Evolutionary conservation across 1,140 invertebrate species (phyloP).

Genomic region (Orius insidiosus): DNA sequence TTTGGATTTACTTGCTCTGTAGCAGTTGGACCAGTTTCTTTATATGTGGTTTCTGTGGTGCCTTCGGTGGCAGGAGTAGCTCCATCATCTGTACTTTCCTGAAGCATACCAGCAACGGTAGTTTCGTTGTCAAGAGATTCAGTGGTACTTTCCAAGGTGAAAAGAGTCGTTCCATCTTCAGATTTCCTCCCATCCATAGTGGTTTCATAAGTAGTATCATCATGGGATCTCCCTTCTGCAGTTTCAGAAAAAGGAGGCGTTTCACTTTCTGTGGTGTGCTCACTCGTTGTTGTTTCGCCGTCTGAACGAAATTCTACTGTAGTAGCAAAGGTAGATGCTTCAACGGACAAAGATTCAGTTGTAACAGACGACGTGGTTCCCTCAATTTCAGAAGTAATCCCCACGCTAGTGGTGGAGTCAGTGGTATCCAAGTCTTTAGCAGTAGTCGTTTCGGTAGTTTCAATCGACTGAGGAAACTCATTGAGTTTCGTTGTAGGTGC

Average conservation of each 20-base stretch:
- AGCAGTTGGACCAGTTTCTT: not conserved
- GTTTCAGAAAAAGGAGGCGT: slow-evolving; percentile 2
- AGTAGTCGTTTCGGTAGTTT: too few relatives aligned
- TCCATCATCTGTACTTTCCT: slow-evolving; percentile 6
- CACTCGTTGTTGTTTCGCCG: too few relatives aligned
- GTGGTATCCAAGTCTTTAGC: too few relatives aligned
- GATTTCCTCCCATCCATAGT: not conserved
- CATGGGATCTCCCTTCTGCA: not conserved
- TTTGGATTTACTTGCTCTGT: slow-evolving; percentile 9
- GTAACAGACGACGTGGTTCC: not conserved
- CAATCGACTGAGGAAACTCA: too few relatives aligned
- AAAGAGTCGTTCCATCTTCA: not conserved
- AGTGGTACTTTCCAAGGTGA: slow-evolving; percentile 1
- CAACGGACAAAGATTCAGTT: not conserved
- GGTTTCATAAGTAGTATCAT: slow-evolving; percentile 2
- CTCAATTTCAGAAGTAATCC: too few relatives aligned
- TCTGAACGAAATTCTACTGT: too few relatives aligned
- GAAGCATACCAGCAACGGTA: slow-evolving; percentile 3
- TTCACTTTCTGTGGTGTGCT: too few relatives aligned
- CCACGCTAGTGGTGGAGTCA: too few relatives aligned
- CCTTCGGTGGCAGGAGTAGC: not conserved
- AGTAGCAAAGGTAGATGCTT: not conserved
- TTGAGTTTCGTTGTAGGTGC: too few relatives aligned
- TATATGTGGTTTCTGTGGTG: not conserved
- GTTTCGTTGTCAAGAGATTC: not conserved